A percentile compares a stretch with the other conserved stretches of the same genome.
phyloP scores from a whole-genome alignment of 2,888 invertebrate genomes.

The Siphlonurus alternatus region DNA sequence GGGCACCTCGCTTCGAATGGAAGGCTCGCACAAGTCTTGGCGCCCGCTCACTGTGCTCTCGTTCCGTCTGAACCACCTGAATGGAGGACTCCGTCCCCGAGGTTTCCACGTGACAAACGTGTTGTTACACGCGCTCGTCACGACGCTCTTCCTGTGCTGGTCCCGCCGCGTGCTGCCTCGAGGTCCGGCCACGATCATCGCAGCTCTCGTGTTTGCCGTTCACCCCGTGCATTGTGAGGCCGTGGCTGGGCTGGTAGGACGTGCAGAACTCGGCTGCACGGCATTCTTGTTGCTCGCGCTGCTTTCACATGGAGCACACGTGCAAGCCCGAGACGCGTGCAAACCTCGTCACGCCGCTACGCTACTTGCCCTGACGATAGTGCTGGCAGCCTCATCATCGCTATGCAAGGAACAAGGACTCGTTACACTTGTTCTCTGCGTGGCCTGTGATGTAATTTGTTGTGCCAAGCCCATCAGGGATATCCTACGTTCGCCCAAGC shows the following conservation, averaged over 20 bases:
- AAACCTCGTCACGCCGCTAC: not conserved
- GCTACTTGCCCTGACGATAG: conserved; percentile 19
- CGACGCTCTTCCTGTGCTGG: conserved; percentile 16
- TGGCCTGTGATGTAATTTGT: conserved; percentile 20
- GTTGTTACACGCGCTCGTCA: conserved; percentile 26
- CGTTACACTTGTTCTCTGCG: conserved; percentile 32
- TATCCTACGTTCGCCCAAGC: not conserved
- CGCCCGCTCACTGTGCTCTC: conserved; percentile 80
- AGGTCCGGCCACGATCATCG: conserved; percentile 22
- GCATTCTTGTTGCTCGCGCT: conserved; percentile 25
- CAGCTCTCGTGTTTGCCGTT: conserved; percentile 33
- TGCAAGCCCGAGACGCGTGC: not conserved
- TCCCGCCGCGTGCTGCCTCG: conserved; percentile 16
- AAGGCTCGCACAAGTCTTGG: conserved; percentile 94
- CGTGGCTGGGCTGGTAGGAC: conserved; percentile 34
- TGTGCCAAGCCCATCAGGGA: not conserved
- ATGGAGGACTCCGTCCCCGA: conserved; percentile 23
- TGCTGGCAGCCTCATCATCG: conserved; percentile 26
- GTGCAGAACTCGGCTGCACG: conserved; percentile 34
- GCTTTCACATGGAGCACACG: conserved; percentile 21
- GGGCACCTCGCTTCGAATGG: conserved; percentile 87
- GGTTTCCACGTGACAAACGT: conserved; percentile 35
- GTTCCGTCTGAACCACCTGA: conserved; percentile 64
- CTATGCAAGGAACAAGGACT: conserved; percentile 35
- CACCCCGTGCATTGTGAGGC: conserved; percentile 40